phyloP scores from a whole-genome alignment of 2,888 invertebrate species.

The Trachelus tabidus region DNA sequence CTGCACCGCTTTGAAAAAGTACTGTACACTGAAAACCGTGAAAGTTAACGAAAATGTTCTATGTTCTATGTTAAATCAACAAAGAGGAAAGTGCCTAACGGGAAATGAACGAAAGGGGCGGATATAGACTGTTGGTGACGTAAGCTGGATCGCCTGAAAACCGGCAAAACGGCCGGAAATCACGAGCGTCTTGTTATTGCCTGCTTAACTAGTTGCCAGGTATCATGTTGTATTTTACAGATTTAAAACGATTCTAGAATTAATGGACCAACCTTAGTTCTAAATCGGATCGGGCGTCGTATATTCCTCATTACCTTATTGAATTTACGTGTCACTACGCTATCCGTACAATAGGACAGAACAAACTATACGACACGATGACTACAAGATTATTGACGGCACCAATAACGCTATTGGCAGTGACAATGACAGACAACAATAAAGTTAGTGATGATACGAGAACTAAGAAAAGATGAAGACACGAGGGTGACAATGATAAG shows the following conservation, averaged over 20 bases:
- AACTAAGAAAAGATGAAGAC: neutral
- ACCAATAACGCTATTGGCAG: neutral
- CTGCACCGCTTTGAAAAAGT: neutral
- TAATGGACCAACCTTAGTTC: neutral
- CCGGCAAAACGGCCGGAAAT: neutral
- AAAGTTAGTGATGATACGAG: neutral
- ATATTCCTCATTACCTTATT: neutral
- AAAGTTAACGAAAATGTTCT: neutral
- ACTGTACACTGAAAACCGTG: neutral
- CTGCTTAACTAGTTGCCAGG: neutral
- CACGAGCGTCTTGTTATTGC: neutral
- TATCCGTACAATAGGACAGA: neutral
- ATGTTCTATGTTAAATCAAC: neutral
- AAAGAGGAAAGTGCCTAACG: constrained; percentile 21
- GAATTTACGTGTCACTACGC: neutral
- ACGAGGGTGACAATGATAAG: neutral
- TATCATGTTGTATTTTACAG: neutral
- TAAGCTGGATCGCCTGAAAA: neutral
- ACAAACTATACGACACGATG: neutral
- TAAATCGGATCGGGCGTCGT: neutral
- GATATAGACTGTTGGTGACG: constrained; percentile 3
- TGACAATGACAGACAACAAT: neutral
- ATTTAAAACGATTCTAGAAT: neutral
- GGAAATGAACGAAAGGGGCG: constrained; percentile 9
- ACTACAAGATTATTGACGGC: neutral